Conservation (phyloP, 2,888 invertebrate species). For the Clostera curtula region DNA sequence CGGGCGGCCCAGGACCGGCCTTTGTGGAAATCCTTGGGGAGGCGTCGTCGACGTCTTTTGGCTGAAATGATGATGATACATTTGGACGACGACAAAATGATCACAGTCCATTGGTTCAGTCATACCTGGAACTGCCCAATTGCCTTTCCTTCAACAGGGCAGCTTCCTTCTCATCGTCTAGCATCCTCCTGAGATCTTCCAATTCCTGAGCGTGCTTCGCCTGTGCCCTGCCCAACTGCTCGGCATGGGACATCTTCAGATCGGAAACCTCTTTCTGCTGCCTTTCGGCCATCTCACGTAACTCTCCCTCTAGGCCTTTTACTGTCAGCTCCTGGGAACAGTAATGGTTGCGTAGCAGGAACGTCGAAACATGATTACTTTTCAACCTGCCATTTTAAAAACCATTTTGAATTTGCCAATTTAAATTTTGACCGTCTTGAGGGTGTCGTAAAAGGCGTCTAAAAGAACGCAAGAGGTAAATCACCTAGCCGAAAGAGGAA, state of each 20-base stretch:
- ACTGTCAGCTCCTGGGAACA: conserved; percentile 82
- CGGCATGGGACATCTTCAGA: conserved; percentile 59
- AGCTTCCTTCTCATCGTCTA: conserved; percentile 56
- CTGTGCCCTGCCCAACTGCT: conserved; percentile 50
- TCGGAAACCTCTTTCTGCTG: conserved; percentile 79
- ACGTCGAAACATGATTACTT: too few species aligned
- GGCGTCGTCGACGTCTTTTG: neutral
- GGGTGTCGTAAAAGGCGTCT: too few species aligned
- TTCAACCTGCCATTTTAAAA: too few species aligned
- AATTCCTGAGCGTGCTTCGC: conserved; percentile 57
- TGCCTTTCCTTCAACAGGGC: conserved; percentile 63
- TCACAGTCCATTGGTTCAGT: neutral
- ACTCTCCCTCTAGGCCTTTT: conserved; percentile 89
- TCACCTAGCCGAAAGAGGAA: neutral
- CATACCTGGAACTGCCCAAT: conserved; percentile 55
- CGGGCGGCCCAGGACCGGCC: too few species aligned
- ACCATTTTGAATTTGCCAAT: too few species aligned
- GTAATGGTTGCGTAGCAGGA: neutral
- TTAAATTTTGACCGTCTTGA: too few species aligned
- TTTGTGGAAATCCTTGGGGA: too few species aligned
- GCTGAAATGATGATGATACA: neutral
- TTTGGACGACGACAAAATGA: neutral
- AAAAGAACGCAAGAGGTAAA: neutral
- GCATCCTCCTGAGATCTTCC: conserved; percentile 72
- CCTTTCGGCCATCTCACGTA: conserved; percentile 84